Base-by-base conservation (phyloP, 2,113 vertebrate genomes). In the Pseudorasbora parva region DNA sequence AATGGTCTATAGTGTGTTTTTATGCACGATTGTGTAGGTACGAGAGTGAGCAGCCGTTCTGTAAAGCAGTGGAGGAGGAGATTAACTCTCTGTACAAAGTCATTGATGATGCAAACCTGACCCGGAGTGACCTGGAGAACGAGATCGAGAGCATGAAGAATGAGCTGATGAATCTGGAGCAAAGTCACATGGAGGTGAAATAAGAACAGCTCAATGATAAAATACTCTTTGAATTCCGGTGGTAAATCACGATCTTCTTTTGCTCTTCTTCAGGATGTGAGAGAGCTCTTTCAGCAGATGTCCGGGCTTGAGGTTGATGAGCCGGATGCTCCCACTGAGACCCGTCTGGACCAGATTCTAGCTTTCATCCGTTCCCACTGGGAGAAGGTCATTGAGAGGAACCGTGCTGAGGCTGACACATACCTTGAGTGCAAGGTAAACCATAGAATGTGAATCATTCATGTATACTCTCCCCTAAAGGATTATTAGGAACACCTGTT, bases 41-140 rank as follows among this genome's bases (percentile, higher is more conserved):
- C 57, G 96, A 98, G 91, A 97, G 94, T n/a, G 96, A 99, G 82
- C 96, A 96, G 86, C 95, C 95, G 0, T 97, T 98, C 90, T 91
- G 95, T 88, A 96, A 95, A 85, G 96, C 95, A 0, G 93, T 95
- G 27, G 95, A 99, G 93, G 97, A 98, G 60, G 98, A 99, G 93
- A 97, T 99, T 77, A 94, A 91, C 83, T 97, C 96, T 43, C 91
- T 98, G 12, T 95, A 96, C 90, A 97, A 96, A 92, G 95, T 99
- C 89, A 96, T 97, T 8, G 96, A 98, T 81, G 96, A 99, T 77
- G 96, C 97, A 21, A 92, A 93, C 86, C 91, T 95, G 84, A 95
- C 95, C n/a, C 96, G 94, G 92, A 91, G 89, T 2, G 97, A 98
- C 83, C 94, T 99, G 47, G 94, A 98, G 89, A 93, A 92, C 87